Evolutionary conservation across 2,888 invertebrate species (phyloP).

Genomic region (Caenorhabditis sp.): DNA sequence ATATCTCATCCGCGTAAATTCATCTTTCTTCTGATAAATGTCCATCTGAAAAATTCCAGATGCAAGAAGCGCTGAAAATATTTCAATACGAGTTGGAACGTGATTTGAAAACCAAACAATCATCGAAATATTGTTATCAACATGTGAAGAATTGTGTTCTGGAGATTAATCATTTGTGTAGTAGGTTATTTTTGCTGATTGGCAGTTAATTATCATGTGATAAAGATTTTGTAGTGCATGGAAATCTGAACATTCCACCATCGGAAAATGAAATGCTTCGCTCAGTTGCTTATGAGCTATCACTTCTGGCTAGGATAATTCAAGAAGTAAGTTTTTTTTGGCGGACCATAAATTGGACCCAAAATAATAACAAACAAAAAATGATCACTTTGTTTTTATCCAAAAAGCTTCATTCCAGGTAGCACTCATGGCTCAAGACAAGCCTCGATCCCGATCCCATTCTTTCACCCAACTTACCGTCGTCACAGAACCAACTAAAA

Average conservation of each 20-base stretch:
- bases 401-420: background rate
- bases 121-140: slow-evolving; percentile 21
- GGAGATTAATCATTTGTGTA: slow-evolving; percentile 35
- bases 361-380: too few species aligned
- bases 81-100: slow-evolving; percentile 49
- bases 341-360: background rate
- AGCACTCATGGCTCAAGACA: slow-evolving; percentile 12
- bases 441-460: slow-evolving; percentile 10
- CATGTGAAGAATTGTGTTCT: slow-evolving; percentile 29
- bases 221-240: slow-evolving; percentile 38
- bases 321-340: slow-evolving; percentile 34
- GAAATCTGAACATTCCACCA: slow-evolving; percentile 54
- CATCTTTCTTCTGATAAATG: background rate
- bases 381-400: too few species aligned
- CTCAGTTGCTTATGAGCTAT: slow-evolving; percentile 46
- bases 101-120: slow-evolving; percentile 25
- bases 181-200: slow-evolving; percentile 15
- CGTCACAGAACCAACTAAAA: slow-evolving; percentile 5
- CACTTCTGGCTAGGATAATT: slow-evolving; percentile 34
- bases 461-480: background rate
- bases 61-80: slow-evolving; percentile 42
- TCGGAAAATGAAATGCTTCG: slow-evolving; percentile 56
- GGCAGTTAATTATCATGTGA: background rate
- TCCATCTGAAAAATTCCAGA: too few species aligned
- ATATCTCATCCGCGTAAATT: slow-evolving; percentile 36